Evolutionary conservation across 2,888 invertebrate genomes (phyloP), one percentile per base, ranked within the genome.

Genomic region (Taphrorychus bicolor): DNA sequence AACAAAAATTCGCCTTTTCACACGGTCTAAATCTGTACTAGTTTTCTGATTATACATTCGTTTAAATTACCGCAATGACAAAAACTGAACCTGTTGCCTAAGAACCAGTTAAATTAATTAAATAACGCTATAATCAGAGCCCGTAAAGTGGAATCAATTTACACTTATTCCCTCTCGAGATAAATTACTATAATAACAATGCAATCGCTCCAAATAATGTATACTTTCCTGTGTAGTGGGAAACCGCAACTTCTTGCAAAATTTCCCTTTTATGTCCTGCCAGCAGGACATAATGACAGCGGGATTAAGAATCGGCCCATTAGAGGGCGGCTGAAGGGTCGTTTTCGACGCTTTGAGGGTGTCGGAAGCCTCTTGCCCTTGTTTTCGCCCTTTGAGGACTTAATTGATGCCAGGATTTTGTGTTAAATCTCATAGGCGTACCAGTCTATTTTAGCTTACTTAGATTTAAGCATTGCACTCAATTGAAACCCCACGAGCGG

Each of bases 221-320:
- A 19, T 32, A 3, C n/a, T 54, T 24, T 24, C 32, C 24, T 23
- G 7, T 54, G n/a, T 14, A 32, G 51, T 23, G 24, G n/a, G 14
- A 59, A 68, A 63, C 68, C 68, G 63, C 68, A 68, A 68, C 41
- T 63, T 68, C 63, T 54, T 19, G 64, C 69, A 56, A 61, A 64
- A 59, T 59, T 69, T 68, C 54, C 56, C 70, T 75, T 75, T 74
- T 71, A 73, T 73, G 72, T 73, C 70, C 76, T 69, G 72, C 74
- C 73, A 75, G 77, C 78, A 75, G 74, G 75, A 77, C 80, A 76
- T 80, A 80, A 81, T 79, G 79, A 80, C 78, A 77, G 78, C 78
- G 76, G 77, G 77, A 79, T 80, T 79, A 79, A 80, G 79, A 78
- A 79, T 78, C 76, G 76, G 72, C 73, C 79, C 80, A 80, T 79